Evolutionary conservation across 1,140 invertebrate species (phyloP), one percentile per base, ranked within the genome.

Genomic region (Aporrectodea caliginosa): DNA sequence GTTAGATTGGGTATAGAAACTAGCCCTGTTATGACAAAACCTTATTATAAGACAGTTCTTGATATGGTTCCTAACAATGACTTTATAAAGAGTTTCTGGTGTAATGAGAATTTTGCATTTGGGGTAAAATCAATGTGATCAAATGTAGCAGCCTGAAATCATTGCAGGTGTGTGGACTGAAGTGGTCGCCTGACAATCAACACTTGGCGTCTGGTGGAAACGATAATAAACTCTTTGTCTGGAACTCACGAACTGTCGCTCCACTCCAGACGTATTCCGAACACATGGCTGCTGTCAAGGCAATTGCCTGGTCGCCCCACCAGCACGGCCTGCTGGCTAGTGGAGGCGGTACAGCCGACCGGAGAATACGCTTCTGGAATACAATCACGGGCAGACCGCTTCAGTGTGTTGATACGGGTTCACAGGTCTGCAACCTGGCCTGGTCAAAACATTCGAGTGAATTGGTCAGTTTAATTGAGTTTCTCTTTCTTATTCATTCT

Each of bases 371-470:
- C 1, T 99, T 99, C 89, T 99, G 98, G 97, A 99, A 99, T 88
- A 99, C 98, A 0, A 89, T 99, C 43, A 99, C 98, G n/a, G 95
- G 94, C 6, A 97, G 99, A 89, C 95, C 97, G 1, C 95, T 99
- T 93, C 97, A 99, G 88, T 97, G 94, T 88, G 94, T 99, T 43
- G 98, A 99, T 87, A 99, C 98, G 1, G 97, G 96, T n/a, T 97
- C 95, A 0, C 97, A 92, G 87, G 97, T 99, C 22, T 99, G 98
- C 89, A 99, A 99, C 90, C 89, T 99, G 74, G 97, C 97, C 31
- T 99, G 98, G 98, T 99, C 97, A 16, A 98, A 98, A 88, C 96
- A 99, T 89, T 96, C 96, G 74, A 97, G 95, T 81, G 97, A 99
- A 90, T 89, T 99, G 84, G 97, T 98, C 79, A 87, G 89, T 88